Base-by-base conservation (phyloP, 2,113 vertebrate genomes). In the Porphyrio hochstetteri region DNA sequence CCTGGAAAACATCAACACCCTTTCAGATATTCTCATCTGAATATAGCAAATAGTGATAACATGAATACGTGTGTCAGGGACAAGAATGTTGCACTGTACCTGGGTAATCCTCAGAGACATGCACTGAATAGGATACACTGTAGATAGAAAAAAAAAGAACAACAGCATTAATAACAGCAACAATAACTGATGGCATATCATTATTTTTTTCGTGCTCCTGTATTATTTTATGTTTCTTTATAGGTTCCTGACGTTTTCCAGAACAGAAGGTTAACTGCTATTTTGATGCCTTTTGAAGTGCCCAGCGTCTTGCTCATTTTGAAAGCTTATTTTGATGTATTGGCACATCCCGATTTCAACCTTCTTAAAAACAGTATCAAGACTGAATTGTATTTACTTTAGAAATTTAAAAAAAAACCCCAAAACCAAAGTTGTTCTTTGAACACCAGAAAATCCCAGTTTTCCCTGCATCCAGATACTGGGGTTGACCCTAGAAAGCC, bases 91-190 rank as follows among this genome's bases (percentile, higher is more conserved):
- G 56, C 81, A 97, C 86, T 92, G 53, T 99, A 99, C 98, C 98
- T 99, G 98, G 98, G 88, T 99, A 99, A 97, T 99, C 98, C 96
- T 99, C 98, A 88, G 98, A 99, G 91, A 99, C 98, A 31, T 99
- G 98, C 35, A 99, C 98, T 77, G 98, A 98, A 97, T 99, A 99
- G 87, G 98, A 98, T 25, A 99, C 97, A 95, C 98, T 99, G 98
- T 74, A 92, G 95, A 97, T 95, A 97, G 82, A 88, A 44, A 65
- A 42, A 82, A 82, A n/a, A 50, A 52, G 5, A 74, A 67, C 9
- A 95, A 82, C 16, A 70, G 35, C 69, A 92, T 95, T 95, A 95
- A 57, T 69, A 93, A 91, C 46, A 87, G 65, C 40, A 86, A 68
- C 25, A 85, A 61, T 75, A 88, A 91, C 77, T 82, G 76, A 40